A percentile compares a stretch with the other conserved stretches of the same genome.
These are phyloP conservation scores for Eubasilissa regina DNA, from an alignment of 1,140 invertebrate genomes.

Conservation along the genomic window DNA sequence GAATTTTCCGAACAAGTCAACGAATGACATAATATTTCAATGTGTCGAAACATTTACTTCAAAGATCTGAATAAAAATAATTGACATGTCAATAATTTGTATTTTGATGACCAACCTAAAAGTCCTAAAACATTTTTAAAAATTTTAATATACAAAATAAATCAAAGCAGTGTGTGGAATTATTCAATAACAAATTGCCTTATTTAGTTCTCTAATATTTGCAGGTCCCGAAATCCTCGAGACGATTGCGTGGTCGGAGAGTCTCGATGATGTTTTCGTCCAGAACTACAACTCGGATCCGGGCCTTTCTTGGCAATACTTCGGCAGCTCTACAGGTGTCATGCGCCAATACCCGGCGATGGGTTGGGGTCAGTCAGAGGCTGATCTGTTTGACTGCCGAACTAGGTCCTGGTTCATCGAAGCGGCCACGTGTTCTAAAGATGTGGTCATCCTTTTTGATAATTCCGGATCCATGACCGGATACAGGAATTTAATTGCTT, in stretches of 20 bases:
- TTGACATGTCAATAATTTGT: no score
- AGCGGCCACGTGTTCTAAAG: conserved; percentile 97
- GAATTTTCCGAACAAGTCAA: no score
- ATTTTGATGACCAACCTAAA: no score
- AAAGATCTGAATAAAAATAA: no score
- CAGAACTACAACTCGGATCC: conserved; percentile 91
- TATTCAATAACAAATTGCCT: no score
- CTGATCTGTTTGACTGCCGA: conserved; percentile 88
- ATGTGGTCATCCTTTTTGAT: conserved; percentile 96
- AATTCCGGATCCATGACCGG: conserved; percentile 98
- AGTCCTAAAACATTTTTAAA: no score
- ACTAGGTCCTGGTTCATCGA: conserved; percentile 95
- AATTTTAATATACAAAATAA: no score
- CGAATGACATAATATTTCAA: no score
- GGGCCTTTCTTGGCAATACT: conserved; percentile 95
- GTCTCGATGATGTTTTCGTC: conserved; percentile 86
- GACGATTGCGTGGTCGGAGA: conserved; percentile 90
- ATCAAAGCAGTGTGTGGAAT: no score
- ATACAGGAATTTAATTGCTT: conserved; percentile 76
- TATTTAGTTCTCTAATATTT: conserved; percentile 52
- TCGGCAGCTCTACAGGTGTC: conserved; percentile 93
- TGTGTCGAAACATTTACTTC: no score
- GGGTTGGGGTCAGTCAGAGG: conserved; percentile 72
- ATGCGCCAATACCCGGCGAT: conserved; percentile 90
- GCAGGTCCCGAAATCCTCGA: conserved; percentile 77